Evolutionary conservation across 2,797 vertebrate species (phyloP), one percentile per base, ranked within the genome.

Genomic region (Gila robusta): DNA sequence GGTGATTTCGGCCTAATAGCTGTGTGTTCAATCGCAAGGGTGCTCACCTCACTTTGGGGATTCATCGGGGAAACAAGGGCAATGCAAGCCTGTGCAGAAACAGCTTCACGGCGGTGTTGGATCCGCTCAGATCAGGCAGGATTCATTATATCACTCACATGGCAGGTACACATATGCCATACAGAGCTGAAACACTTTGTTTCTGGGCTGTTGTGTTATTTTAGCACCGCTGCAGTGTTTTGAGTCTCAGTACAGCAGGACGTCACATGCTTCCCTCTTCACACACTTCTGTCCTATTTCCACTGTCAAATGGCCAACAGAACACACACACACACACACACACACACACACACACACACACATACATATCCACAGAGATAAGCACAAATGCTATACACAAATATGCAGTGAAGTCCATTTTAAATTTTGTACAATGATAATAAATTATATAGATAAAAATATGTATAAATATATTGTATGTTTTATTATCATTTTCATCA

Each of bases 1-100:
- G 79, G 80, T 91, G 91, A 91, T 89, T 89, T 83, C 80, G 86
- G 83, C 83, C 67, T 83, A 90, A 87, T 82, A 84, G 86, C 74
- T 41, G 35, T 59, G 64, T 66, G 86, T 79, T 39, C 41, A 26
- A 47, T 47, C 39, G 62, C 79, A 78, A 84, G 56, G 37, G 78
- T 86, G 71, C 83, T 88, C 83, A 67, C 83, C 84, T 87, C 47
- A 35, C 73, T 84, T 81, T 86, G 66, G 62, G 73, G 76, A 81
- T 66, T 66, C 72, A 81, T 76, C 78, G n/a, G 44, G 70, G 79
- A 87, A 87, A 85, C 71, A 89, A 88, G 88, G 79, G 73, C 72
- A 26, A 69, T 84, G 87, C 64, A 54, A 72, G 37, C 49, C 83
- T 82, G 28, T 26, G 67, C 79, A 56, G 59, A 71, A 85, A 54